Evolutionary conservation across 2,113 vertebrate species (phyloP).

Genomic region (Scatophagus argus): DNA sequence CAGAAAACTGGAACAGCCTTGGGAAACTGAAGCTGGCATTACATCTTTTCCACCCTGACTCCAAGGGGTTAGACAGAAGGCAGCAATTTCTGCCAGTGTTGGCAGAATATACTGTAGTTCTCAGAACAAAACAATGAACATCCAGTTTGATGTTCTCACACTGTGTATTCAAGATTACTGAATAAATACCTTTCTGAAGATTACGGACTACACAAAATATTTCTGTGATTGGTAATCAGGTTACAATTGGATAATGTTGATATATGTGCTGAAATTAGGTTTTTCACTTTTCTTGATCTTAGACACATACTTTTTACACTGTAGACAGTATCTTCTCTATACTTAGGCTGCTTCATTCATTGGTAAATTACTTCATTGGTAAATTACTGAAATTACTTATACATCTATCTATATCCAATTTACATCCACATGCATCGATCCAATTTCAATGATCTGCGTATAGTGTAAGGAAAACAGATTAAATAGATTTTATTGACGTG

Average conservation of each 20-base stretch:
- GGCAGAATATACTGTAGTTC: slow-evolving; percentile 4
- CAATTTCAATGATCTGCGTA: not conserved
- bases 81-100: slow-evolving; percentile 25
- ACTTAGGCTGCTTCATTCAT: not conserved
- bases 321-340: not conserved
- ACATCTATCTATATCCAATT: not conserved
- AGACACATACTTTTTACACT: not conserved
- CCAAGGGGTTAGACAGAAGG: slow-evolving; percentile 23
- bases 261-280: not conserved
- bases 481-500: not conserved
- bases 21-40: slow-evolving; percentile 40
- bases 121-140: slow-evolving; percentile 8
- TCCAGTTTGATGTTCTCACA: slow-evolving; percentile 21
- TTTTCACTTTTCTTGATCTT: not conserved
- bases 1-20: slow-evolving; percentile 16
- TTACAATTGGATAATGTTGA: not conserved
- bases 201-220: not conserved
- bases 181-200: not conserved
- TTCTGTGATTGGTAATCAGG: not conserved
- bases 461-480: accelerated
- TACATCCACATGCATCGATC: too few relatives aligned
- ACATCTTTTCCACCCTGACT: slow-evolving; percentile 31
- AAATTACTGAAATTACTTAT: not conserved
- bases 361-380: not conserved
- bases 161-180: not conserved